Evolutionary conservation across 2,888 invertebrate genomes (phyloP).

Genomic region (Branchellion lobata): DNA sequence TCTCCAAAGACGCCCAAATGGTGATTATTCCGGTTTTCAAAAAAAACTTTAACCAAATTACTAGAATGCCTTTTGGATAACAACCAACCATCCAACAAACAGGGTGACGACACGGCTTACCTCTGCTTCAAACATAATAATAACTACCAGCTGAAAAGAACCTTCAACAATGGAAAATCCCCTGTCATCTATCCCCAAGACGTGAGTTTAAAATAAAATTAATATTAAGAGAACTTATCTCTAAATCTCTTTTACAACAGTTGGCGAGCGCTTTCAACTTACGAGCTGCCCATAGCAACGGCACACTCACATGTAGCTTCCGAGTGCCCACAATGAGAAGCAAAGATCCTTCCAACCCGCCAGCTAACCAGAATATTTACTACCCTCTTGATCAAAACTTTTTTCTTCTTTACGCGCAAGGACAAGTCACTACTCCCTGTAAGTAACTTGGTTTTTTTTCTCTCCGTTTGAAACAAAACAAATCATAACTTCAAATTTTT

Average conservation of each 20-base stretch:
- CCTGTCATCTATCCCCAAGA: not conserved
- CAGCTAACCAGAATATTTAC: not conserved
- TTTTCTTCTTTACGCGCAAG: not conserved
- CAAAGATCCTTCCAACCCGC: not conserved
- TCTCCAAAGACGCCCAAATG: slow-evolving; percentile 25
- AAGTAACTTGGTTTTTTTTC: not conserved
- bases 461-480: not conserved
- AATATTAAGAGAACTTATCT: not conserved
- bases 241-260: not conserved
- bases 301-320: too few relatives aligned
- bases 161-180: not conserved
- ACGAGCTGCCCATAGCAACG: too few relatives aligned
- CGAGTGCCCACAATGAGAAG: too few relatives aligned
- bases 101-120: not conserved
- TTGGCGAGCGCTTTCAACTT: not conserved
- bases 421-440: not conserved
- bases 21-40: too few relatives aligned
- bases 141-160: not conserved
- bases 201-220: not conserved
- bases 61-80: too few relatives aligned
- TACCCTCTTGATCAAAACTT: slow-evolving; percentile 10
- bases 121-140: not conserved
- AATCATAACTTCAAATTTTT: too few relatives aligned
- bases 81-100: too few relatives aligned
- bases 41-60: too few relatives aligned